These are phyloP conservation scores for Agonopterix alstromeriana DNA, from an alignment of 2,888 invertebrate genomes.

Conservation along the genomic window DNA sequence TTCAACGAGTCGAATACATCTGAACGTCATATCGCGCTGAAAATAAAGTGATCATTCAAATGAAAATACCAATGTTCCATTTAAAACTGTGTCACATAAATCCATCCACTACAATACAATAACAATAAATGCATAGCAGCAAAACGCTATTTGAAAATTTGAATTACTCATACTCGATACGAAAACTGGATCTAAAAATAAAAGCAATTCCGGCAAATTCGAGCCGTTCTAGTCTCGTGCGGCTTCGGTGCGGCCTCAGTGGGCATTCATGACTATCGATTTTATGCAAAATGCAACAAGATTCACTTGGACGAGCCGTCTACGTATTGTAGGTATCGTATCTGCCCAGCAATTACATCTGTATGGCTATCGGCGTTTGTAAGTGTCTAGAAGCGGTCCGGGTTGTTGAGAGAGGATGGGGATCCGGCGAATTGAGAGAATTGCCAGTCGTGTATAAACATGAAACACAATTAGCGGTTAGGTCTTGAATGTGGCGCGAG, in stretches of 20 bases:
- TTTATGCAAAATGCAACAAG: slow-evolving; percentile 77
- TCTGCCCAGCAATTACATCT: slow-evolving; percentile 61
- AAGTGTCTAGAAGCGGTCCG: slow-evolving; percentile 42
- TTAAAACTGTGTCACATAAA: slow-evolving; percentile 1
- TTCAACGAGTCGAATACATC: no score
- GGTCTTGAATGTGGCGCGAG: slow-evolving; percentile 9
- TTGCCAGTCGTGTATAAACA: slow-evolving; percentile 42
- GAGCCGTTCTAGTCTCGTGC: slow-evolving; percentile 50
- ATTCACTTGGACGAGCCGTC: slow-evolving; percentile 63
- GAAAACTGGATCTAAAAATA: slow-evolving; percentile 48
- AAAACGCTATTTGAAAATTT: slow-evolving; percentile 26
- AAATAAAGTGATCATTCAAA: no score
- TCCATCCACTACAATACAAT: background rate
- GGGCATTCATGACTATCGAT: slow-evolving; percentile 74
- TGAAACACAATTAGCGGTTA: slow-evolving; percentile 49
- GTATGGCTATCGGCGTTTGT: slow-evolving; percentile 36
- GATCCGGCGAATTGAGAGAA: slow-evolving; percentile 30
- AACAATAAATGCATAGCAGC: slow-evolving; percentile 1
- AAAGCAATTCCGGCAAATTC: slow-evolving; percentile 53
- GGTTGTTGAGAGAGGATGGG: slow-evolving; percentile 7
- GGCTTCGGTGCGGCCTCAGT: slow-evolving; percentile 32
- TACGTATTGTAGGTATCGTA: slow-evolving; percentile 47
- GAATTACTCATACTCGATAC: slow-evolving; percentile 34
- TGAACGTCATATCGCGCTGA: no score
- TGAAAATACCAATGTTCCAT: slow-evolving; percentile 8